Evolutionary conservation across 1,140 invertebrate species (phyloP).

Genomic region (Apocrypta bakeri): DNA sequence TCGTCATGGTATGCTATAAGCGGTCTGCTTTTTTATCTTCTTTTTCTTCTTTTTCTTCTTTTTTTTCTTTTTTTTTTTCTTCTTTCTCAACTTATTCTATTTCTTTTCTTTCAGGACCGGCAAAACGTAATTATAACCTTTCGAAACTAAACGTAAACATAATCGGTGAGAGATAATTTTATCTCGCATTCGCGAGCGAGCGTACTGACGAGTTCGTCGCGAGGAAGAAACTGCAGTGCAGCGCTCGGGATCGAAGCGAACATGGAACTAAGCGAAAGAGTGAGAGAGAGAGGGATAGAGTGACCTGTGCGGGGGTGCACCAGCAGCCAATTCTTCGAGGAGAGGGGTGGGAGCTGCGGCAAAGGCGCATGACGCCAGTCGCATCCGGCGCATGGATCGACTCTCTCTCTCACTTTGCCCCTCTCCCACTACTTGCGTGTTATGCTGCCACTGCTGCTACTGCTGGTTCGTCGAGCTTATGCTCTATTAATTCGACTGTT

Average conservation of each 20-base stretch:
- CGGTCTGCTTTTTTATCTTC: not conserved
- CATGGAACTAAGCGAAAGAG: conserved; percentile 54
- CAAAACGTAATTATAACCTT: not conserved
- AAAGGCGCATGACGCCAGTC: conserved; percentile 65
- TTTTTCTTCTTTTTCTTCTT: conserved; percentile 6
- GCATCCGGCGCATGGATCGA: conserved; percentile 71
- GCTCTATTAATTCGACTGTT: conserved; percentile 28
- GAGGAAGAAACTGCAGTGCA: conserved; percentile 68
- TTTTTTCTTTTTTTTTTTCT: not conserved
- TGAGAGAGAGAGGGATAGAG: conserved; percentile 39
- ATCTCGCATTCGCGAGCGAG: no score
- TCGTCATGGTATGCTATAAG: not conserved
- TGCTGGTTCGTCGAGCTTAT: conserved; percentile 11
- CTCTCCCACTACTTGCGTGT: not conserved
- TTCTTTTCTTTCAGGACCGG: not conserved
- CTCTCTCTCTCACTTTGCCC: conserved; percentile 46
- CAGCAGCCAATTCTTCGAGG: not conserved
- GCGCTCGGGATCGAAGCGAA: conserved; percentile 60
- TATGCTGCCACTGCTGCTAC: not conserved
- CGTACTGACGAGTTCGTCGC: not conserved
- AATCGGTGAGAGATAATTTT: not conserved
- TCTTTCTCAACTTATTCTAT: no score
- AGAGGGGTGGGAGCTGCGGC: conserved; percentile 49
- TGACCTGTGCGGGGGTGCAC: conserved; percentile 22
- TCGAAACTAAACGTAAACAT: no score